Conservation (phyloP, 2,113 vertebrate genomes). For the Pelusios castaneus region DNA sequence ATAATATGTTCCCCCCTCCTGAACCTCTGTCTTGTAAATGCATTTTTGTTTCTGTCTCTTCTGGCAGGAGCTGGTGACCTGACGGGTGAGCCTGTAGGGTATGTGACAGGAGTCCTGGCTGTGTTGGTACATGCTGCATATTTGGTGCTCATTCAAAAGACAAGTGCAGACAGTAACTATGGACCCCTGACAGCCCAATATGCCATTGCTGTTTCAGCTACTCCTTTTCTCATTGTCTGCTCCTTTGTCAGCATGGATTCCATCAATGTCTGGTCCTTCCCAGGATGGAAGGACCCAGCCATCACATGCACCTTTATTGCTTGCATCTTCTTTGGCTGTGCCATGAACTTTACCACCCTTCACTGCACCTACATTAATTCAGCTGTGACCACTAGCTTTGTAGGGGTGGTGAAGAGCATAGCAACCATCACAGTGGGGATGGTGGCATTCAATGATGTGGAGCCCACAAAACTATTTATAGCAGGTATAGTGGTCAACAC, state of each 20-base stretch:
- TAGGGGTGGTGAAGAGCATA: slow-evolving; percentile 97
- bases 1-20: background rate
- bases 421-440: slow-evolving; percentile 98
- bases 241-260: slow-evolving; percentile 92
- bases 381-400: slow-evolving; percentile 98
- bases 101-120: slow-evolving; percentile 91
- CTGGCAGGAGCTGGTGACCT: slow-evolving; percentile 94
- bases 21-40: background rate
- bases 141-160: slow-evolving; percentile 97
- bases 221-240: slow-evolving; percentile 89
- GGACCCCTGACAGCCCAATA: slow-evolving; percentile 97
- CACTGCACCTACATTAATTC: slow-evolving; percentile 99
- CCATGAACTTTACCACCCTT: slow-evolving; percentile 98
- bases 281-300: slow-evolving; percentile 88
- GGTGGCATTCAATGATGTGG: slow-evolving; percentile 94
- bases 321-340: slow-evolving; percentile 93
- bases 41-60: slow-evolving; percentile 15
- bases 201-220: slow-evolving; percentile 90
- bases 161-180: slow-evolving; percentile 87
- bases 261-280: slow-evolving; percentile 91
- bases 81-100: slow-evolving; percentile 91
- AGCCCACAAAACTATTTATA: slow-evolving; percentile 92
- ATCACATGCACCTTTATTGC: slow-evolving; percentile 88
- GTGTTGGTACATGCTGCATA: slow-evolving; percentile 96
- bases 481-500: slow-evolving; percentile 96